Conservation (phyloP, 1,140 invertebrate genomes). For the Caenorhabditis tropicalis region DNA sequence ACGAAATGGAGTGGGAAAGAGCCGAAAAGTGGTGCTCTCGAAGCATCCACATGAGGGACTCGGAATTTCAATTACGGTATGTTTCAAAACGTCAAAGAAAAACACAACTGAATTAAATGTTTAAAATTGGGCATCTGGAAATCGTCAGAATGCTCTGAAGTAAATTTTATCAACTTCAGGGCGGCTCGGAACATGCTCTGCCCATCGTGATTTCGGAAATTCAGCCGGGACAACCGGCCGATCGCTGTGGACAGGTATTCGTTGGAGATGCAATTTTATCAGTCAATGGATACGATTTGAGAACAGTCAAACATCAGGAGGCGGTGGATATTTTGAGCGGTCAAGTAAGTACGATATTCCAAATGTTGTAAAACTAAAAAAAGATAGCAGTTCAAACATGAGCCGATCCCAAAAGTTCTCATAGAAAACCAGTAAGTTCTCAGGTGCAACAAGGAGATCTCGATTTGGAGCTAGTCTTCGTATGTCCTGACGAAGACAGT, state of each 20-base stretch:
- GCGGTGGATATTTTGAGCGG: conserved; percentile 68
- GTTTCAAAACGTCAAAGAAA: no score
- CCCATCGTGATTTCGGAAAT: conserved; percentile 86
- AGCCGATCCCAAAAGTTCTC: no score
- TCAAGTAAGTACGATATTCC: no score
- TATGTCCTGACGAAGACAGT: conserved; percentile 62
- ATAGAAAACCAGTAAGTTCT: no score
- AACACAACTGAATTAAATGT: no score
- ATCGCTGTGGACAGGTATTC: conserved; percentile 77
- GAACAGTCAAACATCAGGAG: conserved; percentile 74
- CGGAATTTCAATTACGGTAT: conserved; percentile 81
- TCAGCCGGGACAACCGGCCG: conserved; percentile 81
- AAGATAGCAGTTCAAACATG: no score
- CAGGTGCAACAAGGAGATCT: conserved; percentile 56
- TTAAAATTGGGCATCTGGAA: no score
- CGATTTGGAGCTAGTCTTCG: conserved; percentile 64
- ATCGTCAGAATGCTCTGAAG: conserved; percentile 35
- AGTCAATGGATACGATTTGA: conserved; percentile 81
- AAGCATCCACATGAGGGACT: conserved; percentile 80
- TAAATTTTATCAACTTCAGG: conserved; percentile 74
- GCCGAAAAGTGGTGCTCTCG: conserved; percentile 74
- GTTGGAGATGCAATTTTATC: conserved; percentile 84
- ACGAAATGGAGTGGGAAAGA: conserved; percentile 74
- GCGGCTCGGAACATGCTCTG: conserved; percentile 84
- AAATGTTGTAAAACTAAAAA: not conserved